Base-by-base conservation (phyloP, 2,113 vertebrate species). In the Lutjanus erythropterus region DNA sequence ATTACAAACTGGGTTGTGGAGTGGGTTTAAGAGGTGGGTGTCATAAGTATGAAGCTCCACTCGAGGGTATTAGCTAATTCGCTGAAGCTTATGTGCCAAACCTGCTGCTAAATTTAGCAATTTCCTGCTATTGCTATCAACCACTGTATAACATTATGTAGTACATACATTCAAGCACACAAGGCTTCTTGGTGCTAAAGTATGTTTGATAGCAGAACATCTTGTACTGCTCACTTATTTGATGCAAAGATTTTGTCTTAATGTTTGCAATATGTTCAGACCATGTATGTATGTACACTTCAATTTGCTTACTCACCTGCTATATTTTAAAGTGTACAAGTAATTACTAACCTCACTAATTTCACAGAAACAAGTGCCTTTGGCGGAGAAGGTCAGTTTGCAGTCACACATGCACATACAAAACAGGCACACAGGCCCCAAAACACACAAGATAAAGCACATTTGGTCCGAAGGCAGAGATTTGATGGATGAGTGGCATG, bases 401-500 rank as follows among this genome's bases (percentile, higher is more conserved):
- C 60, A 66, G 62, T 18, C 35, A 27, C 25, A 0, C 9, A 21
- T 8, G 33, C 31, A 70, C 29, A n/a, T 31, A 77, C 47, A 55
- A 33, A 23, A 44, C 21, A 71, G 19, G 6, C 49, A 67, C 2
- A 7, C 18, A 0, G 50, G n/a, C 50, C 65, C 52, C 37, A 41
- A 58, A 72, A 85, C 23, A 75, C 60, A 71, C 49, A 55, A 75
- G 52, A 60, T 46, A 21, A 78, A 69, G 58, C 42, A 73, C 59
- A 76, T 80, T 84, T 82, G 59, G 50, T 47, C 41, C 42, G 21
- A 44, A 7, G 56, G 42, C 75, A 71, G 73, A 27, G 60, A 75
- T 60, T 9, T 78, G 80, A 87, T 76, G 79, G 71, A 85, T 81
- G 76, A 86, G 66, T 60, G 69, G 31, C 39, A 53, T 23, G 44